A percentile compares a stretch with the other conserved stretches of the same genome.
Conservation (phyloP, 2,113 vertebrate species). For the Baryphthengus martii region DNA sequence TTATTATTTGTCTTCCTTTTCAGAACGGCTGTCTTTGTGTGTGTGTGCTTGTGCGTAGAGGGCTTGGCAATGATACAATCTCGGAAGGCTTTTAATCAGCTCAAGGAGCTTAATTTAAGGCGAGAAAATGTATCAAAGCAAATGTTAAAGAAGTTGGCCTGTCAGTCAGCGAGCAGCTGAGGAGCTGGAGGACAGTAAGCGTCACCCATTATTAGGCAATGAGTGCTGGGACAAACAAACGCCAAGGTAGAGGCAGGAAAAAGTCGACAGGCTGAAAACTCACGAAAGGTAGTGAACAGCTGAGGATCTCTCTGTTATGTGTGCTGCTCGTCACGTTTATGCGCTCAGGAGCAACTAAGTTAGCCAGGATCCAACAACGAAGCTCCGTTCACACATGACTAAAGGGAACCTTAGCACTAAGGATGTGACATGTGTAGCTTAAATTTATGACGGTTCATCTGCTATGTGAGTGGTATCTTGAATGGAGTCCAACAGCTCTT, state of each 20-base stretch:
- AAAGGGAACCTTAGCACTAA: conserved; percentile 61
- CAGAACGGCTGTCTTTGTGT: background rate
- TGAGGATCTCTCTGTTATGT: background rate
- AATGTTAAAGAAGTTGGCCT: conserved; percentile 3
- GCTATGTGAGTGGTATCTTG: conserved; percentile 74
- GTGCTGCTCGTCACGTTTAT: background rate
- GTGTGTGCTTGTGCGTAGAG: background rate
- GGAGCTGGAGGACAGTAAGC: background rate
- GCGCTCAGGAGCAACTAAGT: background rate
- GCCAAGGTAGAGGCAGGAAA: background rate
- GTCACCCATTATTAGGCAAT: background rate
- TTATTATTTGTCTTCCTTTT: conserved; percentile 9
- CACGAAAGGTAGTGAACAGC: background rate
- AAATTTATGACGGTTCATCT: conserved; percentile 71
- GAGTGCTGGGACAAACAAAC: background rate
- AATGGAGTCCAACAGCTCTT: conserved; percentile 70
- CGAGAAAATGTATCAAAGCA: conserved; percentile 10
- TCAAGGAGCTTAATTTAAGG: conserved; percentile 36
- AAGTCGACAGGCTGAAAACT: background rate
- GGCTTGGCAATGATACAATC: background rate
- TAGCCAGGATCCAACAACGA: background rate
- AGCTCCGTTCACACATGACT: conserved; percentile 55
- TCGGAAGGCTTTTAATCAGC: conserved; percentile 43
- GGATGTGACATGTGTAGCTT: conserved; percentile 68
- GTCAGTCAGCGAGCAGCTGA: background rate